Base-by-base conservation (phyloP, 2,888 invertebrate species). In the Buathra laborator region DNA sequence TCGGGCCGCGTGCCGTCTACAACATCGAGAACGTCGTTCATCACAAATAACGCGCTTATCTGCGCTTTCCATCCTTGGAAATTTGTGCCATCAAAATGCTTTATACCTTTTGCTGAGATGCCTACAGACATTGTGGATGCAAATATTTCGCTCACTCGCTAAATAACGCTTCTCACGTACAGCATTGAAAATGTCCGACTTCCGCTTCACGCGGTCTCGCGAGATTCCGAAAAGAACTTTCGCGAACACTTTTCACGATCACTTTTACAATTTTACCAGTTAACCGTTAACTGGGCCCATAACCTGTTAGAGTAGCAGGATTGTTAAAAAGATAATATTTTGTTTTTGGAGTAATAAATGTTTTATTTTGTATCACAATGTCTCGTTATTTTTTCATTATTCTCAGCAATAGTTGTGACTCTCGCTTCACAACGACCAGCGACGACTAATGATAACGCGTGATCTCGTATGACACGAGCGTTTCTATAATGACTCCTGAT, bases 31-130 rank as follows among this genome's bases (percentile, higher is more conserved):
- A 80, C 37, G 9, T 64, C 81, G 46, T 81, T 53, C 37, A 46
- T 46, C 16, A 64, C 29, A 32, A 74, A 74, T 74, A 81, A 66
- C n/a, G 64, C n/a, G n/a, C 43, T 43, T 16, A 72, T n/a, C 10
- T 46, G 14, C 0, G 43, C 46, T 29, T 72, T 74, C 81, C 81
- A 81, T 0, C 74, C 72, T 46, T 81, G 74, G 12, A 81, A 81
- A 29, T 66, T 62, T 24, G 29, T 32, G 53, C 62, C 64, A 16
- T 74, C 48, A 37, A 66, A 56, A 12, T 48, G 66, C 16, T 83
- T 77, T 1, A 74, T 37, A 6, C 19, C 14, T n/a, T 14, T 76
- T 10, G 24, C 70, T 16, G 62, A 16, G 62, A 68, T 62, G 44
- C 37, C 37, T 16, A 32, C 59, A 37, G 56, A 53, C 81, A 59